Evolutionary conservation across 2,113 vertebrate genomes (phyloP), one percentile per base, ranked within the genome.

Genomic region (Vulpes vulpes): DNA sequence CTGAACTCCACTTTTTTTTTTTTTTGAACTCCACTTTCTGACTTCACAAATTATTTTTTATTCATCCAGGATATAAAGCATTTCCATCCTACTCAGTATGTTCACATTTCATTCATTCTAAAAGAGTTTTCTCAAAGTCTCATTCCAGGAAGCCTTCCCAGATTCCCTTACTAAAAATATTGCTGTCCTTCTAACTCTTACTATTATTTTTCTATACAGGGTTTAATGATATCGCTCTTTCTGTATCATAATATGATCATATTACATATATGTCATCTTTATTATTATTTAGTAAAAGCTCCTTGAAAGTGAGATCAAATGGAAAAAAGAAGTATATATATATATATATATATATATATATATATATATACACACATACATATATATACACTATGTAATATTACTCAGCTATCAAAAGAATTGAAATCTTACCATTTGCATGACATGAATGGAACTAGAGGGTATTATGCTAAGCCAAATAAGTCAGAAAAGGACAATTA

Each of bases 41-140:
- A 30, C 12, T 82, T 91, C 64, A 43, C 32, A 83, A 20, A 38
- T 60, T 91, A 30, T 65, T 81, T 83, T 97, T 80, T n/a, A 78
- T 94, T 93, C 17, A 60, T 55, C 76, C 20, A 89, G 22, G 16
- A n/a, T 59, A 9, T 64, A 80, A 69, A 91, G 11, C 11, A 43
- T 81, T 96, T 81, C 7, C 8, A 78, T 12, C 23, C 16, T 11
- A 82, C 27, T 85, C 7, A 65, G n/a, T 69, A 91, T 71, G 38
- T 83, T 73, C 15, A 65, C 17, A 59, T 90, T 32, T 91, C 7
- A 8, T 95, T 94, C 12, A 11, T 74, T 95, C 35, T 89, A 81
- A 83, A 90, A 82, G 49, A 43, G 16, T 91, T 91, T 65, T 88
- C 4, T 73, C 59, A 87, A 91, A 91, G 30, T 95, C 32, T 23